phyloP scores from a whole-genome alignment of 2,113 vertebrate genomes.

The Caracal caracal region DNA sequence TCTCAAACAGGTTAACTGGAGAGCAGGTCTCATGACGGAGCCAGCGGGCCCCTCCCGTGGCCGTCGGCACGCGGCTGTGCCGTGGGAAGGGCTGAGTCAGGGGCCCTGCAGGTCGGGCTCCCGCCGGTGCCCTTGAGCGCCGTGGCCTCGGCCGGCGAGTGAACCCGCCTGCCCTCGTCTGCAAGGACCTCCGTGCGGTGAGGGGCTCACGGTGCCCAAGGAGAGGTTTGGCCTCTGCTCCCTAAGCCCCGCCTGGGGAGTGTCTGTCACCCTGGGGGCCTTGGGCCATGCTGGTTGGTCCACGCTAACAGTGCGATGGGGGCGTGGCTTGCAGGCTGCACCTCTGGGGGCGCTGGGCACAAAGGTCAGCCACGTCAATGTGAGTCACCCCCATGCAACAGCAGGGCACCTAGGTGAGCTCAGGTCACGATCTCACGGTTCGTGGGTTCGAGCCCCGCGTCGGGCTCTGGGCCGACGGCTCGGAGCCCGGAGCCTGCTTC shows the following conservation, averaged over 20 bases:
- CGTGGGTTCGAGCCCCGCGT: no score
- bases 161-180: neutral
- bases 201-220: neutral
- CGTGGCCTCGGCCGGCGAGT: fast-evolving
- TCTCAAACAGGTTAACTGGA: neutral
- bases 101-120: fast-evolving
- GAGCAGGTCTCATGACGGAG: fast-evolving
- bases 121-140: neutral
- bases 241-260: no score
- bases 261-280: neutral
- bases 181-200: neutral
- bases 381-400: neutral
- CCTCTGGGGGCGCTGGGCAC: neutral
- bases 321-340: neutral
- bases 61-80: neutral
- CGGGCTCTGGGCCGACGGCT: fast-evolving
- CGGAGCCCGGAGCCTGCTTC: no score
- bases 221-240: no score
- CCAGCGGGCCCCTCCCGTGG: neutral
- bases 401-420: neutral
- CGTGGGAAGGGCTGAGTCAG: neutral
- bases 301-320: no score
- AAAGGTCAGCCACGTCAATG: no score
- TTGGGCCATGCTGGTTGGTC: no score
- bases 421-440: no score